Conservation (phyloP, 2,113 vertebrate genomes). For the Chaetodon auriga region DNA sequence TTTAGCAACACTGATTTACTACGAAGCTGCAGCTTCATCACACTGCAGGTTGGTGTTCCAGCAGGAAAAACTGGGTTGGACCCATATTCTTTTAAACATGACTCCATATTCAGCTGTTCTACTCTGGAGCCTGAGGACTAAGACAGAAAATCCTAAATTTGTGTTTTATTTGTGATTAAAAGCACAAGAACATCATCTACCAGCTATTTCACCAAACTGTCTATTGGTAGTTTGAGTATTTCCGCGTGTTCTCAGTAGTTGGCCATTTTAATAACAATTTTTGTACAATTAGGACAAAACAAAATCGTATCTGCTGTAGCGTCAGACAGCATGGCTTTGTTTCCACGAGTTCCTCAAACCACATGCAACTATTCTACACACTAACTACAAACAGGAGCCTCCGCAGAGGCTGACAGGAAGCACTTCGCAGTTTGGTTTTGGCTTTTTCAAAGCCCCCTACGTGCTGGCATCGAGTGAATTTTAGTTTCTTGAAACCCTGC, state of each 20-base stretch:
- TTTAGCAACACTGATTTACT: conserved; percentile 2
- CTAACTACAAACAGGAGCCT: conserved; percentile 48
- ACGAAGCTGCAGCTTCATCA: neutral
- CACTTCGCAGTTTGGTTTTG: conserved; percentile 47
- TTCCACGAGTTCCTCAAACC: conserved; percentile 52
- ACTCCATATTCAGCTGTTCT: neutral
- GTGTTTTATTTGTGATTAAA: conserved; percentile 26
- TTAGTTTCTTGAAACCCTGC: conserved; percentile 36
- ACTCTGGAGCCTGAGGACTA: neutral
- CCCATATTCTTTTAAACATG: conserved; percentile 3
- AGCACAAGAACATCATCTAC: neutral
- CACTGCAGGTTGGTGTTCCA: conserved; percentile 9
- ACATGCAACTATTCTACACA: conserved; percentile 56
- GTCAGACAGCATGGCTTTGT: conserved; percentile 66
- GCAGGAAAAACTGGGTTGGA: conserved; percentile 49
- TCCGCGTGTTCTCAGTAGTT: conserved; percentile 35
- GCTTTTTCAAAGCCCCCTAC: conserved; percentile 26
- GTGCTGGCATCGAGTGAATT: conserved; percentile 41
- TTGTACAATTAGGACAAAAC: conserved; percentile 13
- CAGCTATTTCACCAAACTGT: conserved; percentile 6
- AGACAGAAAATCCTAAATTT: neutral
- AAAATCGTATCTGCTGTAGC: neutral
- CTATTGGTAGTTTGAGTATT: neutral
- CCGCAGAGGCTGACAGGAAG: conserved; percentile 49
- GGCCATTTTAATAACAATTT: conserved; percentile 21